Base-by-base conservation (phyloP, 2,888 invertebrate species). In the Yponomeuta evonymella region DNA sequence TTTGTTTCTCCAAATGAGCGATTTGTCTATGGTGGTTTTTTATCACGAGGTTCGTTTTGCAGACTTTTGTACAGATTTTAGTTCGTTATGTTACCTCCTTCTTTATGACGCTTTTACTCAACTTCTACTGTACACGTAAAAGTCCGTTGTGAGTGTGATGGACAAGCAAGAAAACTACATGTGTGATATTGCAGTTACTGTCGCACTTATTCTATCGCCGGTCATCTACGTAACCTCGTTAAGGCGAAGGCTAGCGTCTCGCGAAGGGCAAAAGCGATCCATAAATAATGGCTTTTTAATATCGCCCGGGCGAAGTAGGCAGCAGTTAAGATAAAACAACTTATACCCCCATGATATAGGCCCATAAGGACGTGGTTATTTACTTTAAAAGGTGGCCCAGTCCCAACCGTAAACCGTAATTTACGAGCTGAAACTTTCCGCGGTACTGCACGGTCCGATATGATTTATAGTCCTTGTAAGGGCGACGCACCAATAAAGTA, bases 391-490 rank as follows among this genome's bases (percentile, higher is more conserved):
- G 51, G 73, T 73, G 72, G 73, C 78, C 80, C 76, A 77, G 77
- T 62, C 33, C 70, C 77, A 77, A 79, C 78, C 75, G 78, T 82
- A 79, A 81, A 81, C 79, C 76, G 74, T 83, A 81, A 86, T 86
- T 85, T 84, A 86, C 78, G 82, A 77, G 73, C 70, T 64, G 10
- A 74, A 85, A 85, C 80, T 86, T 86, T 82, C 83, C 75, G 79
- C 82, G 82, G 81, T 78, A 78, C 79, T 72, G 43, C n/a, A 67
- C 67, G 10, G 68, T 30, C 70, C 71, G 74, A 74, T 76, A 82
- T 82, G 86, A 86, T 86, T 86, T 86, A 85, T 83, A 76, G 74
- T 23, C 64, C 30, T 11, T 8, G 30, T 64, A 43, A 43, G 43
- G 43, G 43, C 43, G 43, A 43, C 43, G 43, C 43, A 43, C 43